Evolutionary conservation across 2,888 invertebrate genomes (phyloP).

Genomic region (Pseudococcus longispinus): DNA sequence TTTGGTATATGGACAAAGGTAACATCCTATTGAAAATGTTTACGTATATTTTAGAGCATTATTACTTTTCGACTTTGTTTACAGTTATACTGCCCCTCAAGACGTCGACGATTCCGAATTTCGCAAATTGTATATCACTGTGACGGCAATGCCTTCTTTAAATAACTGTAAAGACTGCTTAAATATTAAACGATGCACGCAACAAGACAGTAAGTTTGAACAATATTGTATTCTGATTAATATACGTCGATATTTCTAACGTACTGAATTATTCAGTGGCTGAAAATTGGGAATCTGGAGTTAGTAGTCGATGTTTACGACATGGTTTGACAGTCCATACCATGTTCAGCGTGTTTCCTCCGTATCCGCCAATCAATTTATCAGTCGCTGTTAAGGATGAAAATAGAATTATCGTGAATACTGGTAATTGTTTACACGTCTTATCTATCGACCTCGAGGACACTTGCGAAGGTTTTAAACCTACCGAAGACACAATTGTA

Average conservation of each 20-base stretch:
- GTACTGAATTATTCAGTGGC: slow-evolving; percentile 63
- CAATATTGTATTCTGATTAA: slow-evolving; percentile 32
- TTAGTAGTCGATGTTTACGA: slow-evolving; percentile 73
- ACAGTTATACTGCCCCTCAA: slow-evolving; percentile 52
- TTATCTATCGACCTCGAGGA: slow-evolving; percentile 69
- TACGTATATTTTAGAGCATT: not conserved
- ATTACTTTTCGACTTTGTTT: not conserved
- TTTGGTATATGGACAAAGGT: slow-evolving; percentile 75
- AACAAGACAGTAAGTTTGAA: slow-evolving; percentile 64
- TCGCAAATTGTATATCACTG: slow-evolving; percentile 69
- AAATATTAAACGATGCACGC: slow-evolving; percentile 65
- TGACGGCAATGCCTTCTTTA: slow-evolving; percentile 73
- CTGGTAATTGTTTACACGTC: slow-evolving; percentile 84
- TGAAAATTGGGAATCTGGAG: slow-evolving; percentile 68
- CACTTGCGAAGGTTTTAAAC: slow-evolving; percentile 59
- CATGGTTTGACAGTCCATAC: slow-evolving; percentile 93
- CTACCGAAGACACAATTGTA: slow-evolving; percentile 62
- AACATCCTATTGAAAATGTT: slow-evolving; percentile 61
- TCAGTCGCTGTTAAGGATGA: slow-evolving; percentile 65
- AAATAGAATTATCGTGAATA: slow-evolving; percentile 76
- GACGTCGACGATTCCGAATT: slow-evolving; percentile 58
- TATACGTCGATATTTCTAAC: not conserved
- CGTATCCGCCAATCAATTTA: slow-evolving; percentile 76
- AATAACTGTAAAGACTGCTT: slow-evolving; percentile 70
- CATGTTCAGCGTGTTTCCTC: slow-evolving; percentile 87